Base-by-base conservation (phyloP, 2,888 invertebrate species). In the Caenorhabditis uteleia region DNA sequence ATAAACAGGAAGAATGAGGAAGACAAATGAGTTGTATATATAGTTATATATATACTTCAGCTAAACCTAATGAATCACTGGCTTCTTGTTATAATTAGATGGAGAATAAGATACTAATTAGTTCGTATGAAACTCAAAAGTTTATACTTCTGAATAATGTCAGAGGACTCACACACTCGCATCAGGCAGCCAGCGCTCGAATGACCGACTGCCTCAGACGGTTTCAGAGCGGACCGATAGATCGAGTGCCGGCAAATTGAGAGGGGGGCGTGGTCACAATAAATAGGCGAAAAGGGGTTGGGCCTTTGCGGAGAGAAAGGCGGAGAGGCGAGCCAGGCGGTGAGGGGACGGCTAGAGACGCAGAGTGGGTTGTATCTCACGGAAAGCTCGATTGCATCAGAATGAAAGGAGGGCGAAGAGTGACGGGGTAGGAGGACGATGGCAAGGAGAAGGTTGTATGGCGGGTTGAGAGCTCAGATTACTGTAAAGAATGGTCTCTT, bases 201-300 rank as follows among this genome's bases (percentile, higher is more conserved):
- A 50, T 23, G 51, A 58, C 51, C 14, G 46, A 31, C 51, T 43
- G 44, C 53, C n/a, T n/a, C n/a, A n/a, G n/a, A n/a, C n/a, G n/a
- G n/a, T 58, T 46, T 38, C 44, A 46, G 42, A 59, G 53, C 43
- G 59, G 51, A 61, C 61, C 55, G 61, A 61, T 55, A 61, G 50
- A 61, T 61, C 56, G 61, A 61, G 61, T 61, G 56, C 20, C 34
- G 51, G 50, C 51, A 56, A 55, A 42, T 48, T 46, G 49, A 45
- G 48, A 50, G 46, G 49, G 48, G 46, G 46, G 49, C 60, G 60
- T 54, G 54, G 55, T 39, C 45, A 33, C 40, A 61, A 61, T 61
- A 55, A 56, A 56, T 56, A 61, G 51, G 61, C 61, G 54, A 61
- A 61, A 61, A 61, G 60, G 48, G 60, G 60, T 45, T 43, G 54